Percentiles rank a stretch among this genome's conserved stretches.
These are phyloP conservation scores for Perca fluviatilis DNA, from an alignment of 2,113 vertebrate species.

Conservation along the genomic window DNA sequence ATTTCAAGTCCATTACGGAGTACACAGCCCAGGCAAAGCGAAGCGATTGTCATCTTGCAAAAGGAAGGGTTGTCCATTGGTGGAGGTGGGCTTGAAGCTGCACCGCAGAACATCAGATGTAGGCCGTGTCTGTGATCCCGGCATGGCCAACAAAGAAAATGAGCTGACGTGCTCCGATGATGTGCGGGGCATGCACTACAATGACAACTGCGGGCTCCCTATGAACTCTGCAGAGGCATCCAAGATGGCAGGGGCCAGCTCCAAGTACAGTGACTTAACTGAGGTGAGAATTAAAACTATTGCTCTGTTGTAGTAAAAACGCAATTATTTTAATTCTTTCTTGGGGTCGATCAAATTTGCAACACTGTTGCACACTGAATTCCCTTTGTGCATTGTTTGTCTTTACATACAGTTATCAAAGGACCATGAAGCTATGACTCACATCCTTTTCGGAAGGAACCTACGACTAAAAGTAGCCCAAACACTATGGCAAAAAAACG, in stretches of 20 bases:
- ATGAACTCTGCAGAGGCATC: constrained; percentile 89
- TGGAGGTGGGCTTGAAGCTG: constrained; percentile 71
- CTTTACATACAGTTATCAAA: constrained; percentile 89
- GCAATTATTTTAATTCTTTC: fast-evolving
- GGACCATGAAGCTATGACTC: constrained; percentile 96
- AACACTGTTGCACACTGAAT: neutral
- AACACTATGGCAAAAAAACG: constrained; percentile 96
- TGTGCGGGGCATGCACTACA: constrained; percentile 87
- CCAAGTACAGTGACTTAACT: constrained; percentile 93
- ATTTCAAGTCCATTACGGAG: constrained; percentile 78
- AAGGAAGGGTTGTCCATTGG: constrained; percentile 73
- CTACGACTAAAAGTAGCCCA: constrained; percentile 95
- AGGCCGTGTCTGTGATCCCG: constrained; percentile 85
- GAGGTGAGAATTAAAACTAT: constrained; percentile 84
- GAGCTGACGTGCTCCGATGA: constrained; percentile 94
- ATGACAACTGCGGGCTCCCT: constrained; percentile 86
- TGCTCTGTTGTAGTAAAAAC: neutral
- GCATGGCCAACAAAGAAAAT: constrained; percentile 99
- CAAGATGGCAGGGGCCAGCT: constrained; percentile 86
- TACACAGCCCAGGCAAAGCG: constrained; percentile 75
- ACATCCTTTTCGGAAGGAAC: constrained; percentile 96
- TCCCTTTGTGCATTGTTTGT: constrained; percentile 26
- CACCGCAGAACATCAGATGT: constrained; percentile 71
- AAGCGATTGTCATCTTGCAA: constrained; percentile 75
- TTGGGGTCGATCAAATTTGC: neutral